Evolutionary conservation across 2,797 vertebrate genomes (phyloP).

Genomic region (Morus bassanus): DNA sequence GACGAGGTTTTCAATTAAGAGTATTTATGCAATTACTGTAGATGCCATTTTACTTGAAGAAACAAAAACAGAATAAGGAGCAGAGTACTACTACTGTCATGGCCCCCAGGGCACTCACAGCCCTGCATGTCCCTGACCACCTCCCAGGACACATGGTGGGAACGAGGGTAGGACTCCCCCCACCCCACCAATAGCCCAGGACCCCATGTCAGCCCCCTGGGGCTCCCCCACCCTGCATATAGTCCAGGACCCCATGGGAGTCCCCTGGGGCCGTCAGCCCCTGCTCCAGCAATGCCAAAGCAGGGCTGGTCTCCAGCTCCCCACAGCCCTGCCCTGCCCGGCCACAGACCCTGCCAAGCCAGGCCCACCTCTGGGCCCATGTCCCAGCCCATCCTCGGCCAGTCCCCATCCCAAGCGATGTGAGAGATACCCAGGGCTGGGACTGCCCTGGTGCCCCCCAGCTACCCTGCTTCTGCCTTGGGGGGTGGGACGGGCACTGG

Average conservation of each 20-base stretch:
- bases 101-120: background rate
- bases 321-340: background rate
- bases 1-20: background rate
- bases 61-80: background rate
- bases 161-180: no score
- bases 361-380: accelerated
- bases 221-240: background rate
- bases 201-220: no score
- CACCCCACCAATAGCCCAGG: background rate
- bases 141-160: accelerated
- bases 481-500: background rate
- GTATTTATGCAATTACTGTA: background rate
- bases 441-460: accelerated
- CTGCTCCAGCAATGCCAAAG: accelerated
- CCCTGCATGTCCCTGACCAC: background rate
- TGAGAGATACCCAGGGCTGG: accelerated
- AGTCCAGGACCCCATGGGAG: no score
- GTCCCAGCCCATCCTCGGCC: background rate
- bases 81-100: background rate
- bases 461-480: background rate
- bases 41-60: background rate
- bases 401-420: background rate
- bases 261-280: background rate
- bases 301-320: background rate
- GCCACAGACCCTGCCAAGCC: background rate